These are phyloP conservation scores for Anoplolepis gracilipes DNA, from an alignment of 1,140 invertebrate genomes.

Conservation along the genomic window DNA sequence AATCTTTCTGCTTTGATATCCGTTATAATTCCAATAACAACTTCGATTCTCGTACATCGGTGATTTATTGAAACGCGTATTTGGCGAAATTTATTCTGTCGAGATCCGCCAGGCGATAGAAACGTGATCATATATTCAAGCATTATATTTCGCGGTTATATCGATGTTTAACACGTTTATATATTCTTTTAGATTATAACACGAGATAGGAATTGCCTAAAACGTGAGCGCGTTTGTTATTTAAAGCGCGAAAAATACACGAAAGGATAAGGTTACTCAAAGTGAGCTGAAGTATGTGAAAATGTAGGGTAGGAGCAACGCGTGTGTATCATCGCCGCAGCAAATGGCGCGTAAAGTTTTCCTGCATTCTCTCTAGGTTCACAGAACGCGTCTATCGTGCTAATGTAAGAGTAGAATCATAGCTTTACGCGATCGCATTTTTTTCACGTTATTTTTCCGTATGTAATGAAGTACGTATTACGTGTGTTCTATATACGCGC, in stretches of 20 bases:
- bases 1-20: not conserved
- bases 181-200: not conserved
- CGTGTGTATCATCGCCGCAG: not conserved
- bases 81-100: not conserved
- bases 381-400: not conserved
- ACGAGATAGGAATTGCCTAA: not conserved
- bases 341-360: not conserved
- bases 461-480: no score
- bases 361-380: not conserved
- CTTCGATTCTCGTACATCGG: not conserved
- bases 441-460: no score
- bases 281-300: no score
- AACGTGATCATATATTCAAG: not conserved
- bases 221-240: not conserved
- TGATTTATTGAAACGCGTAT: not conserved
- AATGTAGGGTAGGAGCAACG: not conserved
- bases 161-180: not conserved
- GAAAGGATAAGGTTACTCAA: no score
- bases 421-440: no score
- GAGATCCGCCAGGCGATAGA: not conserved
- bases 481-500: no score
- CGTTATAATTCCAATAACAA: not conserved
- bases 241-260: not conserved
- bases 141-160: no score
- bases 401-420: no score